A percentile compares a stretch with the other conserved stretches of the same genome.
Conservation (phyloP, 2,797 vertebrate species). For the Hapalemur alaotrensis region DNA sequence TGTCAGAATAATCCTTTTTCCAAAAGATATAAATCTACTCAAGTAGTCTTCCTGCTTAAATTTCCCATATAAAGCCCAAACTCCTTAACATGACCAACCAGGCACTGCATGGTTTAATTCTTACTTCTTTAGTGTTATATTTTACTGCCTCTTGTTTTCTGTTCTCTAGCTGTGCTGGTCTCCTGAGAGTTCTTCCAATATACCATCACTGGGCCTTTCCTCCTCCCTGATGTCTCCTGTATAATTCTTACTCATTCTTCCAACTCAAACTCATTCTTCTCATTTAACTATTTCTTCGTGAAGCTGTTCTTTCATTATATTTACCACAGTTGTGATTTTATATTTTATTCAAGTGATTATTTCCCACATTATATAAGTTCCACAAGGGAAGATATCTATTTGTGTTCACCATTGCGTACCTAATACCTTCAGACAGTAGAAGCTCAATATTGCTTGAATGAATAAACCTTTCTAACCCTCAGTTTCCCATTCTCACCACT, state of each 20-base stretch:
- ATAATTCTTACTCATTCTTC: conserved; percentile 3
- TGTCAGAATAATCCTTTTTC: not conserved
- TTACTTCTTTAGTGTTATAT: conserved; percentile 1
- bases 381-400: not conserved
- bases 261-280: not conserved
- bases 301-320: conserved; percentile 14
- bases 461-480: not conserved
- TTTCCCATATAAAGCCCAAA: not conserved
- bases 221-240: not conserved
- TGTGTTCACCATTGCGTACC: not conserved
- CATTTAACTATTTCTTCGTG: not conserved
- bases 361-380: conserved; percentile 11
- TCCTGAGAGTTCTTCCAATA: not conserved
- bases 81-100: not conserved
- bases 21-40: not conserved
- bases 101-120: not conserved
- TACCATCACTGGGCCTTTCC: not conserved
- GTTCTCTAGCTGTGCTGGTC: not conserved
- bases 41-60: not conserved
- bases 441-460: not conserved
- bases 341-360: not conserved
- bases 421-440: not conserved
- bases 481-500: not conserved
- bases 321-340: conserved; percentile 2
- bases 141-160: not conserved